These are phyloP conservation scores for Malurus melanocephalus DNA, from an alignment of 2,113 vertebrate genomes.

Conservation along the genomic window DNA sequence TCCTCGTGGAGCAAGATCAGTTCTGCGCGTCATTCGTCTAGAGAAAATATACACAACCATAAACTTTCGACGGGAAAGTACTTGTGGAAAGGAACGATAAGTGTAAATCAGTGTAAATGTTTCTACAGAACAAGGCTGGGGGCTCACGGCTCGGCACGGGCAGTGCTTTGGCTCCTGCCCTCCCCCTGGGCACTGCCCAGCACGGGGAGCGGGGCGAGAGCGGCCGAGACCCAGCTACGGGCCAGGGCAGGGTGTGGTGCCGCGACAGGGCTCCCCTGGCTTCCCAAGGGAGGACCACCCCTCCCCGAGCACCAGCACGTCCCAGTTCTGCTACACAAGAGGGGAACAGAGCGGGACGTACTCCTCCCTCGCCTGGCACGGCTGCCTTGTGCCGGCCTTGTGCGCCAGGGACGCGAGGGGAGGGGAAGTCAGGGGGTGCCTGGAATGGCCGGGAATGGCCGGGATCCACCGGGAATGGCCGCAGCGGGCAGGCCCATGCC, in stretches of 20 bases:
- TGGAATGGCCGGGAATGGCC: too few relatives aligned
- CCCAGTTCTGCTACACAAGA: neutral
- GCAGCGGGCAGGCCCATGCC: neutral
- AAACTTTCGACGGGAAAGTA: neutral
- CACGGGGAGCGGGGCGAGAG: fast-evolving
- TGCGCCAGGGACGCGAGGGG: neutral
- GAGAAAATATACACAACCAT: neutral
- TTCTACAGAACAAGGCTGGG: neutral
- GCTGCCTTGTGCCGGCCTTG: neutral
- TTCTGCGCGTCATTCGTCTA: neutral
- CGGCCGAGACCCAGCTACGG: neutral
- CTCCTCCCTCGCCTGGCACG: neutral
- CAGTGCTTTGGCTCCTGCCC: neutral
- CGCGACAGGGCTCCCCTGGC: neutral
- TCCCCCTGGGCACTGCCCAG: neutral
- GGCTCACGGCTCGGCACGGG: neutral
- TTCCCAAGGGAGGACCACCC: neutral
- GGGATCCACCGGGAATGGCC: neutral
- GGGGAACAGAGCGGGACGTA: neutral
- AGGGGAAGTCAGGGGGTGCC: neutral
- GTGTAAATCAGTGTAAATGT: too few relatives aligned
- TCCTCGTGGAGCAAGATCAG: neutral
- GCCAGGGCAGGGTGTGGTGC: neutral
- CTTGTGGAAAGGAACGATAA: neutral
- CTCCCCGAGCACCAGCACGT: neutral